These are phyloP conservation scores for Littorina saxatilis DNA, from an alignment of 1,140 invertebrate genomes.

Conservation along the genomic window DNA sequence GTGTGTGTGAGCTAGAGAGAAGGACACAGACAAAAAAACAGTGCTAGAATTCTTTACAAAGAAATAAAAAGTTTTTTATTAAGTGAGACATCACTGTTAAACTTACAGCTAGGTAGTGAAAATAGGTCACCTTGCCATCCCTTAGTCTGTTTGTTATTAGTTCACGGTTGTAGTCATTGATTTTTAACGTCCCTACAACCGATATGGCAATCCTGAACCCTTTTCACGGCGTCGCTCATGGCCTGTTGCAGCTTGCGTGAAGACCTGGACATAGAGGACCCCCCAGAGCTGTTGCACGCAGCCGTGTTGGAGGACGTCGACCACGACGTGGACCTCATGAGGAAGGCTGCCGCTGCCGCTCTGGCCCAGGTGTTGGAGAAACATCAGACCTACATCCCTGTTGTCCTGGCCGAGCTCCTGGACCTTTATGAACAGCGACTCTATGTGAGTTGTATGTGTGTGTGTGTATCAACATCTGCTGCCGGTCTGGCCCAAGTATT, in stretches of 20 bases:
- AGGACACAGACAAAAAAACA: no score
- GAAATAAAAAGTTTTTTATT: no score
- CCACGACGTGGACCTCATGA: conserved; percentile 86
- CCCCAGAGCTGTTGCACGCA: conserved; percentile 78
- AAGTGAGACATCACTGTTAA: no score
- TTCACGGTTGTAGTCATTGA: no score
- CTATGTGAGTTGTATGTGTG: conserved; percentile 75
- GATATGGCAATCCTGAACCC: no score
- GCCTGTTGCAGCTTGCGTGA: conserved; percentile 81
- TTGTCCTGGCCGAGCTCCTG: conserved; percentile 82
- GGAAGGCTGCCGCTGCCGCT: conserved; percentile 86
- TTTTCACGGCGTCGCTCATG: no score
- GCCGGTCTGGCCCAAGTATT: background rate
- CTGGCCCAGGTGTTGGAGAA: conserved; percentile 82
- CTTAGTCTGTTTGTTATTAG: no score
- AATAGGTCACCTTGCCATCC: no score
- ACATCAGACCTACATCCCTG: conserved; percentile 78
- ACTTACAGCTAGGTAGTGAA: no score
- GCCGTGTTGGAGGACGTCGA: conserved; percentile 85
- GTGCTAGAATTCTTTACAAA: no score
- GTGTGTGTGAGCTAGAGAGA: no score
- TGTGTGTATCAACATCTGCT: background rate
- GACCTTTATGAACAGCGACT: conserved; percentile 87
- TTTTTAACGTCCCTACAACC: no score
- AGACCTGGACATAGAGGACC: conserved; percentile 77